phyloP scores from a whole-genome alignment of 2,113 vertebrate species.

The Empidonax traillii region DNA sequence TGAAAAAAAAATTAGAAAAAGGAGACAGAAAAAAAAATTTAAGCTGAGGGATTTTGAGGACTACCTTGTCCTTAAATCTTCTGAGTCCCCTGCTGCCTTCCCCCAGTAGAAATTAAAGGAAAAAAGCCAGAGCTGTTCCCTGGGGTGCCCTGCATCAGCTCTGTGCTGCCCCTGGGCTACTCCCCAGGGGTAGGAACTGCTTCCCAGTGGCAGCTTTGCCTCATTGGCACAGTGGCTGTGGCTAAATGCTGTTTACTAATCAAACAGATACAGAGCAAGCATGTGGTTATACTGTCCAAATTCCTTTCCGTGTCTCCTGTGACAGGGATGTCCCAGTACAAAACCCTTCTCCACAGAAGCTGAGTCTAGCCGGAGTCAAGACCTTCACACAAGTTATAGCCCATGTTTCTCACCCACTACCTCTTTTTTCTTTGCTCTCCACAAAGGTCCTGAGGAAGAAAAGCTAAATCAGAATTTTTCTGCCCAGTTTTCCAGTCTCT shows the following conservation, averaged over 20 bases:
- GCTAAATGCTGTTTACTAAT: not conserved
- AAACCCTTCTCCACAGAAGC: not conserved
- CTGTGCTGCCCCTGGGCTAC: not conserved
- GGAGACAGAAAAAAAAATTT: not conserved
- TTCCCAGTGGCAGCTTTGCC: not conserved
- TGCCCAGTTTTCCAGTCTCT: not conserved
- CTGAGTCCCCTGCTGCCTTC: not conserved
- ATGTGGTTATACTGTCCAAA: not conserved
- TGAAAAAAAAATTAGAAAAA: slow-evolving; percentile 55
- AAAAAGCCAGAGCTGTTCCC: not conserved
- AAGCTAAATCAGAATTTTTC: not conserved
- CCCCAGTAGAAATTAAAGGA: not conserved
- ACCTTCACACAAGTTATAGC: not conserved
- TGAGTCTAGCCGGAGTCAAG: not conserved
- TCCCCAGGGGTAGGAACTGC: not conserved
- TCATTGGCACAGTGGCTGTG: not conserved
- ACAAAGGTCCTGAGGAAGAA: not conserved
- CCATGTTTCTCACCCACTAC: rapidly evolving
- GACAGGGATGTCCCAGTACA: not conserved
- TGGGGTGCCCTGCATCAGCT: not conserved
- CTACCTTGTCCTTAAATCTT: not conserved
- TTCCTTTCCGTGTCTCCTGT: not conserved
- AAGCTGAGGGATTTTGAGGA: not conserved
- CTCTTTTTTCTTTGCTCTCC: not conserved
- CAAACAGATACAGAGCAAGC: not conserved